Conservation (phyloP, 2,888 invertebrate genomes). For the Drosophila incognita region DNA sequence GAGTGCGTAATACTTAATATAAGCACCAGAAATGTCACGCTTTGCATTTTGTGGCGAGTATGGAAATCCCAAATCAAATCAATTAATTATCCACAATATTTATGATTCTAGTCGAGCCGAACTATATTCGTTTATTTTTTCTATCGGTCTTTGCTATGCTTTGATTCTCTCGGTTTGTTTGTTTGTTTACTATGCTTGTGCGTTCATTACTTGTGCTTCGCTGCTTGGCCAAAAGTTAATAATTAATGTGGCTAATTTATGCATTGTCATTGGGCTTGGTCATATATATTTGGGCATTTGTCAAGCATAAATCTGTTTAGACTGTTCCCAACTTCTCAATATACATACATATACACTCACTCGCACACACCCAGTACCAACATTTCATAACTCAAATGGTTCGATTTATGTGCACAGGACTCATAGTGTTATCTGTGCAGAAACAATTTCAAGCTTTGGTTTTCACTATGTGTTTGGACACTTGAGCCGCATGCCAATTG, state of each 20-base stretch:
- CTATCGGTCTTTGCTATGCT: conserved; percentile 8
- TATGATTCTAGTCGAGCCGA: conserved; percentile 57
- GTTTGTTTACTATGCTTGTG: conserved; percentile 42
- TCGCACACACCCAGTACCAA: background rate
- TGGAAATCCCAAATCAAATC: conserved; percentile 33
- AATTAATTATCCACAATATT: conserved; percentile 76
- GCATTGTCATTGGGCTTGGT: conserved; percentile 61
- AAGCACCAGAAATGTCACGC: conserved; percentile 19
- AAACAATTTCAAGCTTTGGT: conserved; percentile 37
- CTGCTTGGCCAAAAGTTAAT: conserved; percentile 45
- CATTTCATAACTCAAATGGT: conserved; percentile 66
- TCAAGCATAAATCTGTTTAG: conserved; percentile 55
- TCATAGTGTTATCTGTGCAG: conserved; percentile 11
- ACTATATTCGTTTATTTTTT: conserved; percentile 19
- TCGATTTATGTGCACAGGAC: conserved; percentile 58
- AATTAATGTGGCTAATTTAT: conserved; percentile 74
- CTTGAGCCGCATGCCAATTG: conserved; percentile 65
- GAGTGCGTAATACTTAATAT: conserved; percentile 19
- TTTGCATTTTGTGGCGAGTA: conserved; percentile 17
- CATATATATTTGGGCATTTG: conserved; percentile 56
- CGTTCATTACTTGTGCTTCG: conserved; percentile 48
- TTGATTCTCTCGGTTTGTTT: conserved; percentile 11
- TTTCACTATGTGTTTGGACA: conserved; percentile 26
- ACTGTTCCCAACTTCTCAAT: conserved; percentile 22
- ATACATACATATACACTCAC: background rate